These are phyloP conservation scores for Euphonia xanthogaster DNA, from an alignment of 2,797 vertebrate species.

Conservation along the genomic window DNA sequence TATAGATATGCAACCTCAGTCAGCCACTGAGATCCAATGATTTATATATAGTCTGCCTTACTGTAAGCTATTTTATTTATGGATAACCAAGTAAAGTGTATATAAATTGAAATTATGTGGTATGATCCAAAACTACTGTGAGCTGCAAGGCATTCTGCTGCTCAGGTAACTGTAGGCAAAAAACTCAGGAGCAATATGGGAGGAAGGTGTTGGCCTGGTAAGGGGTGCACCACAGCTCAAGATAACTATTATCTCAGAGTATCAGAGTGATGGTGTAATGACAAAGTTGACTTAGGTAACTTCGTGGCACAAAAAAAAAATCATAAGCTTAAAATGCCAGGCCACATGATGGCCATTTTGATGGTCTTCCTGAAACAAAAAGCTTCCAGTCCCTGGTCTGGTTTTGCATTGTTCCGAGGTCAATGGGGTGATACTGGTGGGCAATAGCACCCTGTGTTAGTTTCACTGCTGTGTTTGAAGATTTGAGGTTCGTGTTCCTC, in stretches of 20 bases:
- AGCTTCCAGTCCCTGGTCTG: background rate
- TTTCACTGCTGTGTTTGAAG: background rate
- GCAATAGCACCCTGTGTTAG: background rate
- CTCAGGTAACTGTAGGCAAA: background rate
- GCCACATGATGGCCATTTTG: background rate
- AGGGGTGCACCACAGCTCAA: background rate
- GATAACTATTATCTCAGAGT: background rate
- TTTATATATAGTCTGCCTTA: background rate
- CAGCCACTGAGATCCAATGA: background rate
- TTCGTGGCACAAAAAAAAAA: background rate
- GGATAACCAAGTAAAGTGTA: background rate
- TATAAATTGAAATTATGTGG: background rate
- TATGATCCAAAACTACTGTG: background rate
- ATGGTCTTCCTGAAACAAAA: background rate
- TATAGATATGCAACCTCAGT: background rate
- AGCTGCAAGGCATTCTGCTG: background rate
- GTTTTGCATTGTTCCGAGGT: background rate
- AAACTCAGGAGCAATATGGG: background rate
- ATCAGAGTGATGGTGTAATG: background rate
- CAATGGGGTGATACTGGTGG: background rate
- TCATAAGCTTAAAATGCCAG: background rate
- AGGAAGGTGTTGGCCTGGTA: background rate
- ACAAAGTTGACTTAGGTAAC: background rate
- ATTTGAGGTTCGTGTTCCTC: background rate
- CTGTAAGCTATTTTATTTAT: background rate